Conservation (phyloP, 2,888 invertebrate genomes). For the Perithous albicinctus region DNA sequence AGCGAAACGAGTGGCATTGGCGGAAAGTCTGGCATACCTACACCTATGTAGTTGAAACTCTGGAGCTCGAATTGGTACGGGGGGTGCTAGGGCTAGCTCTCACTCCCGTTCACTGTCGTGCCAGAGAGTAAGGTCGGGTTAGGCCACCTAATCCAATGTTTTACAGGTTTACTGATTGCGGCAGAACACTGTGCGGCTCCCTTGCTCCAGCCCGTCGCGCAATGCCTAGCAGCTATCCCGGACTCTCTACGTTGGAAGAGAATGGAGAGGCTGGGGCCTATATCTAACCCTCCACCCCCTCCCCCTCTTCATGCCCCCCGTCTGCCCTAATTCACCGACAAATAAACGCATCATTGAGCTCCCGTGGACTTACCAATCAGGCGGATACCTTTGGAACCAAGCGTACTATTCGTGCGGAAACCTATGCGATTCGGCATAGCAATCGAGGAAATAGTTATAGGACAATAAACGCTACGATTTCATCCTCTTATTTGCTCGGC, state of each 20-base stretch:
- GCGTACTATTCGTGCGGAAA: slow-evolving; percentile 77
- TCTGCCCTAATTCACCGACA: slow-evolving; percentile 77
- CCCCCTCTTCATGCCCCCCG: slow-evolving; percentile 52
- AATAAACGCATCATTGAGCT: slow-evolving; percentile 80
- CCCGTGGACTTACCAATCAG: slow-evolving; percentile 79
- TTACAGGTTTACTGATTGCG: slow-evolving; percentile 81
- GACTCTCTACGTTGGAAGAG: slow-evolving; percentile 17
- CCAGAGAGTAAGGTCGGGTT: slow-evolving; percentile 70
- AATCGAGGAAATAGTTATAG: slow-evolving; percentile 69
- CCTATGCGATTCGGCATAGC: slow-evolving; percentile 76
- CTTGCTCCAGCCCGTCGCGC: slow-evolving; percentile 38
- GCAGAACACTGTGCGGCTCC: slow-evolving; percentile 67
- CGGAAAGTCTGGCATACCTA: slow-evolving; percentile 9
- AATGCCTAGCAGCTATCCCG: slow-evolving; percentile 38
- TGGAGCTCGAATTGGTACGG: slow-evolving; percentile 72
- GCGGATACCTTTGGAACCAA: slow-evolving; percentile 71
- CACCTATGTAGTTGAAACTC: slow-evolving; percentile 51
- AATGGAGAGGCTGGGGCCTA: slow-evolving; percentile 21
- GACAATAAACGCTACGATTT: slow-evolving; percentile 59
- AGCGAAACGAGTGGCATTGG: slow-evolving; percentile 60
- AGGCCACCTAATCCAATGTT: slow-evolving; percentile 80
- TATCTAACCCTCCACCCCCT: slow-evolving; percentile 23
- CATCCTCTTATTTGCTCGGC: slow-evolving; percentile 43
- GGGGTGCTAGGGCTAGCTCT: slow-evolving; percentile 53
- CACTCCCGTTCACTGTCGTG: slow-evolving; percentile 16